A percentile compares a stretch with the other conserved stretches of the same genome.
Conservation (phyloP, 92 coral and sea anemone genomes). For the Blastomussa wellsi region DNA sequence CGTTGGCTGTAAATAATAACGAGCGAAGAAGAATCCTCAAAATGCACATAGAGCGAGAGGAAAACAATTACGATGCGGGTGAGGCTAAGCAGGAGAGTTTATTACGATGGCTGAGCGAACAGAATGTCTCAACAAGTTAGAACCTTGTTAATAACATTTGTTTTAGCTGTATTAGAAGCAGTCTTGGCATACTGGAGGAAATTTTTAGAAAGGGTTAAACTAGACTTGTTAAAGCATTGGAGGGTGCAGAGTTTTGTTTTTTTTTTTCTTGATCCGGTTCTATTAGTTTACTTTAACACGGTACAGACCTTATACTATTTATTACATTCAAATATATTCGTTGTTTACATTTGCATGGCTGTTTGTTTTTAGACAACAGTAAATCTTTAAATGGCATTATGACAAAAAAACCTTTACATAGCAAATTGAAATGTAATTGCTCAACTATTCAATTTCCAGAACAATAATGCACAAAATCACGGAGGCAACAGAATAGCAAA, state of each 20-base stretch:
- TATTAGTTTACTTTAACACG: not conserved
- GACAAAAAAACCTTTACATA: no score
- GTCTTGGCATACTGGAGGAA: not conserved
- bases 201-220: not conserved
- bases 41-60: conserved; percentile 18
- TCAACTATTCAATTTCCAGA: no score
- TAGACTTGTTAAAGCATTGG: no score
- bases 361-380: not conserved
- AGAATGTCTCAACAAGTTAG: not conserved
- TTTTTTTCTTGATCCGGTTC: no score
- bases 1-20: not conserved
- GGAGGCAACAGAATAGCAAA: no score
- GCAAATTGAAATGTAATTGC: no score
- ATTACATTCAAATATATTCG: not conserved
- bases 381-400: no score
- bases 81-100: conserved; percentile 16
- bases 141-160: not conserved
- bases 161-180: not conserved
- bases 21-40: conserved; percentile 13
- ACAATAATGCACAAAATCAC: no score
- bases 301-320: not conserved
- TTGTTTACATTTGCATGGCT: not conserved
- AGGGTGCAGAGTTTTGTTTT: no score
- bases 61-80: not conserved
- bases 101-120: conserved; percentile 24